Base-by-base conservation (phyloP, 2,113 vertebrate genomes). In the Procavia capensis region DNA sequence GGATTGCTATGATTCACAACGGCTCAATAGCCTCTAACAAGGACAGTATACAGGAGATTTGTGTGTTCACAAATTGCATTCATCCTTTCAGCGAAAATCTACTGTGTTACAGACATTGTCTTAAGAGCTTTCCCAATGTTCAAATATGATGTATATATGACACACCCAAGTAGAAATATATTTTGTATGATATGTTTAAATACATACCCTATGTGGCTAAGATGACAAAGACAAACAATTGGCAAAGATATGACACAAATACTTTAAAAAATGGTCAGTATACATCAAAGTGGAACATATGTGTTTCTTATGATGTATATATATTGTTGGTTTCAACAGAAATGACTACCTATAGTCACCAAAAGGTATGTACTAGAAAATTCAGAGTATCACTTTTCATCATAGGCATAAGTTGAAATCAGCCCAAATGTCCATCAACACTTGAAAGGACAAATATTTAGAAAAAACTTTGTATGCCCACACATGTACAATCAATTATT, bases 151-250 rank as follows among this genome's bases (percentile, higher is more conserved):
- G 1, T 45, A 50, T 50, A 25, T 50, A 36, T 78, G 72, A 54
- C 5, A 72, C 2, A 76, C 11, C 2, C 57, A 89, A 47, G 63
- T 82, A 95, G 57, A 25, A 90, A 64, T 66, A 92, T 66, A 87
- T n/a, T 54, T 64, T 47, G 9, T 72, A 45, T 63, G 54, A 45
- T 47, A 47, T 78, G 29, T 57, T 94, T 92, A 92, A 86, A 90
- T 59, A 82, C 57, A 61, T 0, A 82, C 20, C 3, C 20, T n/a
- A 81, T 64, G 78, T 24, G 50, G n/a, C 63, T 89, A 86, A 94
- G 90, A 27, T 64, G 19, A 29, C 63, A 76, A 85, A 88, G 59
- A 64, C 88, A 64, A 86, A 45, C 70, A 94, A 34, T 79, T 88
- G 63, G 10, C 72, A 64, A 72, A 94, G 25, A 78, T 78, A 47